Percentiles rank a stretch among this genome's conserved stretches.
These are phyloP conservation scores for Pharmacophagus antenor DNA, from an alignment of 2,888 invertebrate species.

Conservation along the genomic window DNA sequence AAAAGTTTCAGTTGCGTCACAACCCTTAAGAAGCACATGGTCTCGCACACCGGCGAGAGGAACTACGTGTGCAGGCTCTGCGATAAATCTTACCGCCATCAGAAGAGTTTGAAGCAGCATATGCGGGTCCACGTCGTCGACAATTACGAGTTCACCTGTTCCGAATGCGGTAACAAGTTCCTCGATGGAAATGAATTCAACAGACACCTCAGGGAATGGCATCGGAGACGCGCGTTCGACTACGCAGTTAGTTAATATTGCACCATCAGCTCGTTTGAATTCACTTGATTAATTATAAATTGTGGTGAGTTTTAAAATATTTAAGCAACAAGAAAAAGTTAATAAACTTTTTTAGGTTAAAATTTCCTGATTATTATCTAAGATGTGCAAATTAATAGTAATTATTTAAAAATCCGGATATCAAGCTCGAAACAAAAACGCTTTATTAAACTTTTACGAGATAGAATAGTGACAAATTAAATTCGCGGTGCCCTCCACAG, in stretches of 20 bases:
- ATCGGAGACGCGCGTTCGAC: slow-evolving; percentile 48
- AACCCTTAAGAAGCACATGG: slow-evolving; percentile 57
- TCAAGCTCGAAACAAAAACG: no score
- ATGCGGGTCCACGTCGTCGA: slow-evolving; percentile 50
- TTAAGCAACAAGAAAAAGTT: not conserved
- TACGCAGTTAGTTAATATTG: slow-evolving; percentile 37
- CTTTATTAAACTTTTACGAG: no score
- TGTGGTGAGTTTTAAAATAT: not conserved
- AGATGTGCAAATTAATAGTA: not conserved
- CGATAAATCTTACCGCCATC: slow-evolving; percentile 74
- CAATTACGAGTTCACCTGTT: slow-evolving; percentile 46
- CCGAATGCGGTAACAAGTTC: slow-evolving; percentile 49
- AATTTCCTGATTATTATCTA: no score
- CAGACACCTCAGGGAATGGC: slow-evolving; percentile 58
- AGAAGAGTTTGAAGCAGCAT: slow-evolving; percentile 67
- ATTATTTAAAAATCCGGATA: not conserved
- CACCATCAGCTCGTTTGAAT: not conserved
- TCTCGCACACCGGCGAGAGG: slow-evolving; percentile 56
- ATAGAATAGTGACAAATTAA: no score
- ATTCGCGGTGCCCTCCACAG: no score
- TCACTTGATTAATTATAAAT: not conserved
- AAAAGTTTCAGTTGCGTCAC: slow-evolving; percentile 69
- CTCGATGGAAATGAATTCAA: slow-evolving; percentile 49
- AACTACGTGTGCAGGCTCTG: slow-evolving; percentile 65
- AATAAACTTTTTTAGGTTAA: not conserved